phyloP scores from a whole-genome alignment of 2,113 vertebrate genomes.

The Callipepla californica region DNA sequence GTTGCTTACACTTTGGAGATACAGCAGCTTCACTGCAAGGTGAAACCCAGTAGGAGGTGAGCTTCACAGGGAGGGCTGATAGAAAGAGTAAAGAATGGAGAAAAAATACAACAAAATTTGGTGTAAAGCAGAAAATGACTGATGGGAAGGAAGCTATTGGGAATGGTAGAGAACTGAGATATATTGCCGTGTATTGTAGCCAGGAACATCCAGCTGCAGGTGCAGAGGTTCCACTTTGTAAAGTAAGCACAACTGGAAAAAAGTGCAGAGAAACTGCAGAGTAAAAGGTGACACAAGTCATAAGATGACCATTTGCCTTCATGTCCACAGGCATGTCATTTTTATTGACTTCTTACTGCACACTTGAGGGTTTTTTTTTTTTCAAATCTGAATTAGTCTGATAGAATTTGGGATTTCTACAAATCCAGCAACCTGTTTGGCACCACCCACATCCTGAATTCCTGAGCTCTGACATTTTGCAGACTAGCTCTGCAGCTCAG shows the following conservation, averaged over 20 bases:
- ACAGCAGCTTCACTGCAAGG: neutral
- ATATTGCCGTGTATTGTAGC: fast-evolving
- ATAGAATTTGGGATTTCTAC: neutral
- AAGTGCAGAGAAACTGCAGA: neutral
- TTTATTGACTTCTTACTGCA: neutral
- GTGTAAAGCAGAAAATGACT: neutral
- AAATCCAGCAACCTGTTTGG: neutral
- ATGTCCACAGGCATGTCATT: neutral
- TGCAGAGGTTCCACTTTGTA: neutral
- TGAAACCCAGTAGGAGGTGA: neutral
- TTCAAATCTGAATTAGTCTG: neutral
- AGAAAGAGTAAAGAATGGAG: neutral
- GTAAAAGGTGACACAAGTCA: neutral
- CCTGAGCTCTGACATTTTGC: neutral
- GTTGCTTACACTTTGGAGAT: neutral
- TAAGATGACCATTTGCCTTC: neutral
- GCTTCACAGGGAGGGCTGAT: fast-evolving
- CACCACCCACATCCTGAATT: neutral
- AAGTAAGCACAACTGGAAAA: neutral
- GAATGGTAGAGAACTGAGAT: neutral
- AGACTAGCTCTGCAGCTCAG: neutral
- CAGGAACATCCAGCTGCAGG: neutral
- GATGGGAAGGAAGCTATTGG: neutral
- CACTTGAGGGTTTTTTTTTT: neutral
- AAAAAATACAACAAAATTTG: neutral